phyloP scores from a whole-genome alignment of 1,140 invertebrate species.

The Pseudomyrmex dendroicus region DNA sequence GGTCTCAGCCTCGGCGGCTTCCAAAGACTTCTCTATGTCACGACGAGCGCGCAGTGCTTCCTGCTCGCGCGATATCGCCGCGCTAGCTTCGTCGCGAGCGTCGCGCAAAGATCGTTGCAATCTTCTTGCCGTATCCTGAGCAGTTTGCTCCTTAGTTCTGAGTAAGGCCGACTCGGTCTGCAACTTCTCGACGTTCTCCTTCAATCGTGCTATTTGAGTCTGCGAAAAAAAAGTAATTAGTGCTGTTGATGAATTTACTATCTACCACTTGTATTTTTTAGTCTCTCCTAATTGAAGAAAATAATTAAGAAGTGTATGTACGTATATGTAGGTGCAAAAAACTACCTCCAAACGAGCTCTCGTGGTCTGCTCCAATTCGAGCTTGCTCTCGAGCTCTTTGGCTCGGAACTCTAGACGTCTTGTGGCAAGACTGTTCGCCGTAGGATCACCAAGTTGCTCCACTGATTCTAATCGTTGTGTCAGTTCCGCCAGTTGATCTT shows the following conservation, averaged over 20 bases:
- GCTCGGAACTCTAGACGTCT: slow-evolving; percentile 90
- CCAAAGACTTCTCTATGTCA: slow-evolving; percentile 89
- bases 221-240: slow-evolving; percentile 69
- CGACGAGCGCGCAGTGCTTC: slow-evolving; percentile 89
- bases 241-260: not conserved
- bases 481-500: slow-evolving; percentile 92
- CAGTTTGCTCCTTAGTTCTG: slow-evolving; percentile 89
- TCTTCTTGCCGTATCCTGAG: slow-evolving; percentile 91
- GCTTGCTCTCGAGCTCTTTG: slow-evolving; percentile 94
- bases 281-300: not conserved
- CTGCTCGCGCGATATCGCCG: slow-evolving; percentile 88
- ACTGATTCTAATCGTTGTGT: slow-evolving; percentile 91
- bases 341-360: slow-evolving; percentile 91
- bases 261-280: not conserved
- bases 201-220: slow-evolving; percentile 91
- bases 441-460: slow-evolving; percentile 91
- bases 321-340: not conserved
- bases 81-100: slow-evolving; percentile 89
- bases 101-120: slow-evolving; percentile 90
- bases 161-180: slow-evolving; percentile 90
- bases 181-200: slow-evolving; percentile 93
- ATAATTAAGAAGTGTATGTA: not conserved
- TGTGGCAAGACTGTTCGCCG: slow-evolving; percentile 90
- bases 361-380: slow-evolving; percentile 95
- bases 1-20: slow-evolving; percentile 88